Evolutionary conservation across 2,888 invertebrate species (phyloP).

Genomic region (Ormyrus rosae): DNA sequence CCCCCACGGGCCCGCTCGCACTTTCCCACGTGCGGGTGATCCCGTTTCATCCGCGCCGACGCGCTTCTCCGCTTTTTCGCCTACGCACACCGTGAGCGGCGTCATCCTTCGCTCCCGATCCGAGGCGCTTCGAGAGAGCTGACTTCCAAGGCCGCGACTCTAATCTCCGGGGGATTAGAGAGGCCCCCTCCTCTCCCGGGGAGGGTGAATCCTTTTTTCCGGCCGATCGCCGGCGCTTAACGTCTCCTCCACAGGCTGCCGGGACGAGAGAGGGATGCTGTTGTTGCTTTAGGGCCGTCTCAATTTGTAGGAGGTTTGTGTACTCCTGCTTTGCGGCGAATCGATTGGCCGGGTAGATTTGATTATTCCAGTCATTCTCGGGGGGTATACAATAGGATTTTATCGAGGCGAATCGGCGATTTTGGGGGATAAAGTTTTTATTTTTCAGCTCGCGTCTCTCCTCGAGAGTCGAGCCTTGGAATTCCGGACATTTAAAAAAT

Average conservation of each 20-base stretch:
- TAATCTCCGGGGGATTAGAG: conserved; percentile 16
- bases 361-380: no score
- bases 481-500: no score
- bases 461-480: no score
- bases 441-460: no score
- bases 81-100: conserved; percentile 41
- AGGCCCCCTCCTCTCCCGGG: background rate
- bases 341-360: no score
- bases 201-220: conserved; percentile 1
- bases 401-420: no score
- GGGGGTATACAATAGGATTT: no score
- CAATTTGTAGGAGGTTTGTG: no score
- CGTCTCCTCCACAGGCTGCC: background rate
- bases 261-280: no score
- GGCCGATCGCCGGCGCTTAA: conserved; percentile 16
- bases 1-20: conserved; percentile 72
- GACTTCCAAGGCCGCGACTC: conserved; percentile 9
- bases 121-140: background rate
- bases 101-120: conserved; percentile 9
- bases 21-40: conserved; percentile 76
- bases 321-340: no score
- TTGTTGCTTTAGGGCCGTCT: no score
- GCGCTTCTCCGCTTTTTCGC: conserved; percentile 61
- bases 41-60: conserved; percentile 75
- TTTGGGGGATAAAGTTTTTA: no score